Evolutionary conservation across 2,113 vertebrate genomes (phyloP).

Genomic region (Callospermophilus lateralis): DNA sequence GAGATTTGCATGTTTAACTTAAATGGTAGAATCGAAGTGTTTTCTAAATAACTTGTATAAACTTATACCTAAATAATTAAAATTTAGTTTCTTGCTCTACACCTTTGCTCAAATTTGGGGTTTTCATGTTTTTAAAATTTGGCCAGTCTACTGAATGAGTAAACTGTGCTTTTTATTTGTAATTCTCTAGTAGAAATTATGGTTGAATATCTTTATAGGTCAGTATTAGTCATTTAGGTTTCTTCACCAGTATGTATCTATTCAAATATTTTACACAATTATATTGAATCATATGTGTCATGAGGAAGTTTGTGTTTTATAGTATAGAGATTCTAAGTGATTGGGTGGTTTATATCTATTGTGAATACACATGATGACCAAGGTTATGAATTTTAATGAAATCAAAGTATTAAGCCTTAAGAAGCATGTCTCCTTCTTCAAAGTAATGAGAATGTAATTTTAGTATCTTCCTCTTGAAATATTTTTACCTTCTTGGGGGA

Average conservation of each 20-base stretch:
- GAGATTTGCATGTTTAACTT: neutral
- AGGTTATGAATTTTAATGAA: neutral
- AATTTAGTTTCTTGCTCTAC: neutral
- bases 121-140: neutral
- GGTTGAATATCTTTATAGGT: neutral
- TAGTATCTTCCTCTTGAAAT: conserved; percentile 12
- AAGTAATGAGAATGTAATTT: conserved; percentile 10
- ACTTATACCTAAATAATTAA: neutral
- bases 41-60: neutral
- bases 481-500: neutral
- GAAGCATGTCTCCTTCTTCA: neutral
- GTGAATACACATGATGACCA: no score
- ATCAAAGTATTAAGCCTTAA: conserved; percentile 10
- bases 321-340: neutral
- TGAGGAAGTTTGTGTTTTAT: neutral
- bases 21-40: neutral
- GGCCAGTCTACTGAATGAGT: neutral
- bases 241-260: neutral
- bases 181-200: neutral
- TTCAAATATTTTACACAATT: neutral
- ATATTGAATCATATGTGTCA: neutral
- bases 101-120: neutral
- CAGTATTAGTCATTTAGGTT: neutral
- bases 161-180: neutral
- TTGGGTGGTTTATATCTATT: neutral